Conservation (phyloP, 2,797 vertebrate species). For the Cryptoprocta ferox region DNA sequence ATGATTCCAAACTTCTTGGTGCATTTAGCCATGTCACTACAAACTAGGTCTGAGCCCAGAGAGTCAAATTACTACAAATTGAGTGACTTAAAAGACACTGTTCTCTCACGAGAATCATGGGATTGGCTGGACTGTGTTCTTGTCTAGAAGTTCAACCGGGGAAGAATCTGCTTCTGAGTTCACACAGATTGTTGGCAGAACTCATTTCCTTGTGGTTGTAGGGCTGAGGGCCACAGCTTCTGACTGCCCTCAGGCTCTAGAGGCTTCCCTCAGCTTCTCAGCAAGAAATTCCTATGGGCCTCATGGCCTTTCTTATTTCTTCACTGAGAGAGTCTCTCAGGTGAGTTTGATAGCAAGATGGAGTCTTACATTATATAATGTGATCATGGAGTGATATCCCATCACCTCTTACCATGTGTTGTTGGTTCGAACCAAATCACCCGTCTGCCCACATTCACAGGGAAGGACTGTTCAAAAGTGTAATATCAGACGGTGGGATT, state of each 20-base stretch:
- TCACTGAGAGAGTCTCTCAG: background rate
- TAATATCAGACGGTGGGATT: background rate
- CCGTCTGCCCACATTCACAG: background rate
- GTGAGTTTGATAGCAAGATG: background rate
- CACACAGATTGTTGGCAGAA: background rate
- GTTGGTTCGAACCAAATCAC: background rate
- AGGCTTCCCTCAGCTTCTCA: background rate
- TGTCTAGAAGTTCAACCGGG: background rate
- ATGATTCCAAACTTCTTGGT: background rate
- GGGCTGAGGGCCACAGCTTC: background rate
- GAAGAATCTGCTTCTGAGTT: background rate
- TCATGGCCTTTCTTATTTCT: background rate
- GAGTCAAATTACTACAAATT: background rate
- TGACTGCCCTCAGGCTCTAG: background rate
- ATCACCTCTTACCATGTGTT: background rate
- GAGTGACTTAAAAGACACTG: background rate
- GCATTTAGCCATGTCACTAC: background rate
- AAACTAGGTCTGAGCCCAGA: background rate
- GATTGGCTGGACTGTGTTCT: background rate
- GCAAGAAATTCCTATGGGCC: background rate
- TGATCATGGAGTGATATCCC: background rate
- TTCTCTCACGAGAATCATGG: background rate
- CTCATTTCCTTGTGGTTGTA: background rate
- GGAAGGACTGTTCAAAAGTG: background rate
- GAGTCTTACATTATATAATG: background rate